Evolutionary conservation across 2,113 vertebrate species (phyloP).

Genomic region (Pituophis catenifer): DNA sequence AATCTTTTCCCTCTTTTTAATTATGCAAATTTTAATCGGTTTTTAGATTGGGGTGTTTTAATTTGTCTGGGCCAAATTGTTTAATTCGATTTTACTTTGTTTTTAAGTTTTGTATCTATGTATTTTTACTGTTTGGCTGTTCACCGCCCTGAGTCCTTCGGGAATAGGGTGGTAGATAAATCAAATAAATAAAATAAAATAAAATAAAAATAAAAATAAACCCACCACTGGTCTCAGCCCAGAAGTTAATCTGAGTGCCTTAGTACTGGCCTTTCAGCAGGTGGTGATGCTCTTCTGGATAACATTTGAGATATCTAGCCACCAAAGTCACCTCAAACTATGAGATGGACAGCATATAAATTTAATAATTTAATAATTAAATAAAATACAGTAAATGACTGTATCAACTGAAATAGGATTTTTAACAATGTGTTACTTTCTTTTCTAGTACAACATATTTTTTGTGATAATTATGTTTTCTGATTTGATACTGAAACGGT

Average conservation of each 20-base stretch:
- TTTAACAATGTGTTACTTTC: not conserved
- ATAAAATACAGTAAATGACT: not conserved
- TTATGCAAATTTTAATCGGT: no score
- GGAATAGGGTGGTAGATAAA: no score
- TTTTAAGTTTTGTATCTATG: no score
- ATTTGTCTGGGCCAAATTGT: no score
- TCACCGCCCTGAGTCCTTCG: no score
- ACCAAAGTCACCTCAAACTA: not conserved
- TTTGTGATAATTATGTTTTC: not conserved
- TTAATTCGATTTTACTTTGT: no score
- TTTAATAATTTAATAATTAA: not conserved
- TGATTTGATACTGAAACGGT: not conserved
- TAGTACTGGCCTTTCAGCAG: not conserved
- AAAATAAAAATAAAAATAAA: no score
- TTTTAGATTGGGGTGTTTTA: no score
- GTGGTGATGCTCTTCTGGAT: not conserved
- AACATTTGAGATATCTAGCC: not conserved
- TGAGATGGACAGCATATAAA: not conserved
- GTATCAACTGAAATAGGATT: not conserved
- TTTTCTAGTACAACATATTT: not conserved
- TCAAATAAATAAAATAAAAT: no score
- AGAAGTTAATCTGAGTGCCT: not conserved
- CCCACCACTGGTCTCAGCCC: not conserved
- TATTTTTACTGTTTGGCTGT: no score
- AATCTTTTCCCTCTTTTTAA: no score